These are phyloP conservation scores for Athalia cordata DNA, from an alignment of 2,888 invertebrate genomes.

Conservation along the genomic window DNA sequence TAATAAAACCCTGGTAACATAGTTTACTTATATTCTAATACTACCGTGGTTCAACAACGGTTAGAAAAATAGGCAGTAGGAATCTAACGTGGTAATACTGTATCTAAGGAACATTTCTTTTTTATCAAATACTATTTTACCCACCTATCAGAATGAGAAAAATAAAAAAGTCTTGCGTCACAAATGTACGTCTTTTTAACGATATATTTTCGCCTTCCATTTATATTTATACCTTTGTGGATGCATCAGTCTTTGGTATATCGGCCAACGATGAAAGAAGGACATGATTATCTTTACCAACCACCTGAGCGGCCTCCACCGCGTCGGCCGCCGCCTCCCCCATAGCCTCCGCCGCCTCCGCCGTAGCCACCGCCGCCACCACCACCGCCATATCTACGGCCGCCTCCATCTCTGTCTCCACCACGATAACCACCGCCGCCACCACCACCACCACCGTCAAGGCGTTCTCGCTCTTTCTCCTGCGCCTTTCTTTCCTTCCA, in stretches of 20 bases:
- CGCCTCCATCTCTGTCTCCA: constrained; percentile 63
- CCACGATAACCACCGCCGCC: constrained; percentile 65
- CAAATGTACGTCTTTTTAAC: background rate
- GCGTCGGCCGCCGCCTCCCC: constrained; percentile 48
- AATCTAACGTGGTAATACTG: constrained; percentile 18
- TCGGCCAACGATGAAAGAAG: background rate
- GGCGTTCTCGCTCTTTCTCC: constrained; percentile 74
- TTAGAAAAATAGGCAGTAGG: background rate
- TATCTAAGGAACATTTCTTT: background rate
- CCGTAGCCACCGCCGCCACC: constrained; percentile 51
- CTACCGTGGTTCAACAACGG: background rate
- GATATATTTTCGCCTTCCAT: background rate
- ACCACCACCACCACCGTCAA: constrained; percentile 69
- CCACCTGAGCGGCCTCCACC: background rate
- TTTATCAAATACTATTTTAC: background rate
- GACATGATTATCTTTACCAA: constrained; percentile 5
- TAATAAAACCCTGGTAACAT: too few relatives aligned
- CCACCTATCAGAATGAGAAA: background rate
- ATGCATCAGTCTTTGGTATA: constrained; percentile 1
- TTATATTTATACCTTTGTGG: background rate
- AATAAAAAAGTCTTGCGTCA: background rate
- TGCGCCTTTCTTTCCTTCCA: constrained; percentile 80
- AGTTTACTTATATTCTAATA: too few relatives aligned
- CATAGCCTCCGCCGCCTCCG: constrained; percentile 49
- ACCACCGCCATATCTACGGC: constrained; percentile 52